Evolutionary conservation across 1,140 invertebrate genomes (phyloP).

Genomic region (Helicoverpa armigera): DNA sequence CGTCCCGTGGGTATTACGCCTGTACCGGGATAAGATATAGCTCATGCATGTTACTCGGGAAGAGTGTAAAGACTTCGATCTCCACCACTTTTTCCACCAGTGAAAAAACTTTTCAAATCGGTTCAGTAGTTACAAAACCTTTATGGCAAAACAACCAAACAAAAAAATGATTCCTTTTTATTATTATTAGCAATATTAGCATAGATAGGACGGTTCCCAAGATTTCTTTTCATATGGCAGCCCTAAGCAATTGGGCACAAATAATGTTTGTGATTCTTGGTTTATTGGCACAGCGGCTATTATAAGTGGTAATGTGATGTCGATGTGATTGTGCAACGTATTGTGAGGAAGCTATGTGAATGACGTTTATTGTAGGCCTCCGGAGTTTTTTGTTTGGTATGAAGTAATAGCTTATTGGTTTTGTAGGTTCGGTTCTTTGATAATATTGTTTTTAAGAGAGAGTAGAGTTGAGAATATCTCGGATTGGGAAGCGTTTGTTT

Average conservation of each 20-base stretch:
- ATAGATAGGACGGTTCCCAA: too few species aligned
- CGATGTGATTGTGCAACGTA: conserved; percentile 7
- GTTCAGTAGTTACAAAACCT: too few species aligned
- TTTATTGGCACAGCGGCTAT: conserved; percentile 24
- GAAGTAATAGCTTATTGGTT: neutral
- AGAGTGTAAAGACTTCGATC: too few species aligned
- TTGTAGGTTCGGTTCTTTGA: neutral
- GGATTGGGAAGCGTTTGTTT: too few species aligned
- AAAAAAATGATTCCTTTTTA: too few species aligned
- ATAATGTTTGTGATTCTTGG: neutral
- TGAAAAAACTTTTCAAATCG: too few species aligned
- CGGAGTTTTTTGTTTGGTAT: neutral
- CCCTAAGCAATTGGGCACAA: neutral
- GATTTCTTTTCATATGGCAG: neutral
- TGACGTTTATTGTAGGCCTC: neutral
- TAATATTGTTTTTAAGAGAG: neutral
- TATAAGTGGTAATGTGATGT: conserved; percentile 27
- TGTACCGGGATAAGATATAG: too few species aligned
- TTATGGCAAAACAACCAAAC: too few species aligned
- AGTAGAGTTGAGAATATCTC: neutral
- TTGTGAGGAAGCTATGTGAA: conserved; percentile 8
- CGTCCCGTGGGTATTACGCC: too few species aligned
- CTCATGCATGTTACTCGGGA: too few species aligned
- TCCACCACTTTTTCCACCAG: too few species aligned
- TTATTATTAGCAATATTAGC: too few species aligned